phyloP scores from a whole-genome alignment of 2,888 invertebrate genomes.

The Acanthopleura granulata region DNA sequence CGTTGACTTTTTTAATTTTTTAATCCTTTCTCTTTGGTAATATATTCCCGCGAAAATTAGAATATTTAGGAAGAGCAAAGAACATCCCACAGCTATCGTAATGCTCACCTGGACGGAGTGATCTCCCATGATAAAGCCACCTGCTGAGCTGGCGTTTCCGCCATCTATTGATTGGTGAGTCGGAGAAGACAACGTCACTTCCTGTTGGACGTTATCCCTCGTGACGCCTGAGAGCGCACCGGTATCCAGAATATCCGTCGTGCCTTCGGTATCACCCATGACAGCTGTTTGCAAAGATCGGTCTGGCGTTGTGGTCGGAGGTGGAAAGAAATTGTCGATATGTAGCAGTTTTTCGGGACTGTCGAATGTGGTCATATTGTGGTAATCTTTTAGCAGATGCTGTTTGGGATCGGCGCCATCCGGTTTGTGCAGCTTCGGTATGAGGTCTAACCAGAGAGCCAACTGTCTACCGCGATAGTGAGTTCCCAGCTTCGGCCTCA shows the following conservation, averaged over 20 bases:
- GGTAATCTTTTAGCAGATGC: slow-evolving; percentile 86
- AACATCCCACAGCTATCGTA: slow-evolving; percentile 91
- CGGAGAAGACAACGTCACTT: neutral
- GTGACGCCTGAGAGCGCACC: neutral
- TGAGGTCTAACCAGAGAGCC: slow-evolving; percentile 94
- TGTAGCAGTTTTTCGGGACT: slow-evolving; percentile 79
- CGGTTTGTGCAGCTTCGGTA: slow-evolving; percentile 88
- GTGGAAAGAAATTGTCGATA: slow-evolving; percentile 42
- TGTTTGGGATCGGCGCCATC: slow-evolving; percentile 89
- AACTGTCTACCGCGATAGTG: slow-evolving; percentile 96
- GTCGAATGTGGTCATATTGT: slow-evolving; percentile 89
- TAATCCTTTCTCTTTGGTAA: slow-evolving; percentile 77
- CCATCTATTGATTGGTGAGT: neutral
- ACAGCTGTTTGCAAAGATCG: neutral
- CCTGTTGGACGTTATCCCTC: neutral
- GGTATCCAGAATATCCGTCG: neutral
- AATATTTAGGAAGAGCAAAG: slow-evolving; percentile 90
- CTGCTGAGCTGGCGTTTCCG: neutral
- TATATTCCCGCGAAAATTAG: slow-evolving; percentile 95
- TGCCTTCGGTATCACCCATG: neutral
- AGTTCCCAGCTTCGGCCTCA: slow-evolving; percentile 90
- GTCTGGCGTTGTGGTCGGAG: slow-evolving; percentile 58
- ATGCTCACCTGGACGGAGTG: slow-evolving; percentile 61
- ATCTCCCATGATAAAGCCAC: neutral
- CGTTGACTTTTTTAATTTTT: slow-evolving; percentile 34